These are phyloP conservation scores for Acanthiza pusilla DNA, from an alignment of 2,797 vertebrate genomes.

Conservation along the genomic window DNA sequence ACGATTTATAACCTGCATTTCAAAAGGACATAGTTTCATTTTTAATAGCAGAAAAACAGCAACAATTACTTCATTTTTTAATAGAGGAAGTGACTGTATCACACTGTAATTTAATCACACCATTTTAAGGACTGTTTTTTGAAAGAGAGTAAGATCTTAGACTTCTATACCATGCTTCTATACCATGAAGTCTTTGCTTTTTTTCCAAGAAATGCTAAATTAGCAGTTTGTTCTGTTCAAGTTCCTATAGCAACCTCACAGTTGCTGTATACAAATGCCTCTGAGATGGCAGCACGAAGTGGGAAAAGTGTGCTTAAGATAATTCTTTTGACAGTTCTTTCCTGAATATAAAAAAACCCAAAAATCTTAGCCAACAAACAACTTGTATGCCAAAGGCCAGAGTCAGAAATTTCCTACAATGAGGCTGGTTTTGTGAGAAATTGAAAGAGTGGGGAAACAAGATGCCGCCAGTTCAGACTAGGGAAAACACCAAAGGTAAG, in stretches of 20 bases:
- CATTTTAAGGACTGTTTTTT: background rate
- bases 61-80: background rate
- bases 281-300: background rate
- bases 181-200: background rate
- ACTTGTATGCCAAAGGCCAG: background rate
- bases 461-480: background rate
- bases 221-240: background rate
- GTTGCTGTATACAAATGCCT: background rate
- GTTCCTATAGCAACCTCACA: background rate
- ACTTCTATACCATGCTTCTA: background rate
- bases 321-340: background rate
- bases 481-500: background rate
- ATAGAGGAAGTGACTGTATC: background rate
- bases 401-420: background rate
- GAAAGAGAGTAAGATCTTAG: background rate
- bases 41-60: background rate
- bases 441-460: background rate
- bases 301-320: background rate
- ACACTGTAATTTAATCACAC: background rate
- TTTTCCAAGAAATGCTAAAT: background rate
- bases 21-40: background rate
- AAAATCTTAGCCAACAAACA: background rate
- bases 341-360: background rate
- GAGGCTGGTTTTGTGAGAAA: background rate
- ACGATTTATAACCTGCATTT: constrained; percentile 84